Base-by-base conservation (phyloP, 2,888 invertebrate species). In the Oscheius sp. region DNA sequence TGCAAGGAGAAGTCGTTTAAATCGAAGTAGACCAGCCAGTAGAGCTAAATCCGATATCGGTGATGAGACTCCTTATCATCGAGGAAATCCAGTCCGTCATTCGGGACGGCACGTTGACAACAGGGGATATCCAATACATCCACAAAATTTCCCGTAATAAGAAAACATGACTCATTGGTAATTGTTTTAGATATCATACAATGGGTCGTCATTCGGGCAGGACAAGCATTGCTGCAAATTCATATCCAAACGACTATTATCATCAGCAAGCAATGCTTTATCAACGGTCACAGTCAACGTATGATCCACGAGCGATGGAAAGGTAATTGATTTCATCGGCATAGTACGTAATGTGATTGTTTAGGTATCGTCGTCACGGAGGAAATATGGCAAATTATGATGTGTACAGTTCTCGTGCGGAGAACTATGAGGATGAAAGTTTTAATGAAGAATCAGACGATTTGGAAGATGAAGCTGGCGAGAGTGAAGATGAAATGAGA, bases 401-500 rank as follows among this genome's bases (percentile, higher is more conserved):
- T 45, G 69, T 23, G 13, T 73, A 63, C 18, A 21, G 9, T 13
- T 56, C 61, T 16, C 63, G 74, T 21, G 35, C 29, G 13, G 63
- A 72, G 12, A 25, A 35, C 35, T 35, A 45, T 23, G 52, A 71
- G 18, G 64, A 64, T 23, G 29, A 46, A 56, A 27, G 53, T 55
- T 41, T 74, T 56, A 75, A 74, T 18, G 53, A 52, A 3, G 69
- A 69, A 18, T 69, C 68, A 1, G 35, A 35, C 35, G 61, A 52
- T 13, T 23, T 29, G 27, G 74, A 52, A 13, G 69, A 72, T 21
- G 73, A 64, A 43, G 77, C 66, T 2, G 79, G 61, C 27, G 81
- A 76, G 29, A 77, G 76, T 52, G 79, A 81, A 18, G 75, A 77
- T n/a, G 81, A 81, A 59, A 45, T 81, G 35, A 41, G 76, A 5